Evolutionary conservation across 2,113 vertebrate genomes (phyloP).

Genomic region (Gymnocephalus cernua): DNA sequence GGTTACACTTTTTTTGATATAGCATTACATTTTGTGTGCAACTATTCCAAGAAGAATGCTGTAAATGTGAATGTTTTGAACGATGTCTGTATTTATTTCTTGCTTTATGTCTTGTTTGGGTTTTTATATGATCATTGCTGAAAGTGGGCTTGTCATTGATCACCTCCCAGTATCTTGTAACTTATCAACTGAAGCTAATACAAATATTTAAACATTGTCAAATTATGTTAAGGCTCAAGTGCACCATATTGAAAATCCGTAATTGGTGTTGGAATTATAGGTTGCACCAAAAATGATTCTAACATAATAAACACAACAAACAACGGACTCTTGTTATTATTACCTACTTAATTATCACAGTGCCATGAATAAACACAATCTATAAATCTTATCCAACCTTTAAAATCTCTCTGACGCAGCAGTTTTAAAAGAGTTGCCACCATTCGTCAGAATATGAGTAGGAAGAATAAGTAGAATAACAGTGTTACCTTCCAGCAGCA

Average conservation of each 20-base stretch:
- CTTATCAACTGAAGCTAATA: constrained; percentile 43
- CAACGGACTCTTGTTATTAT: background rate
- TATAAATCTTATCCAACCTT: background rate
- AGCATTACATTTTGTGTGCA: constrained; percentile 53
- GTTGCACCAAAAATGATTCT: constrained; percentile 46
- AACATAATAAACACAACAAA: constrained; percentile 80
- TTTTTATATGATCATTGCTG: constrained; percentile 50
- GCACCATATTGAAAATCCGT: constrained; percentile 57
- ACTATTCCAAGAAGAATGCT: constrained; percentile 55
- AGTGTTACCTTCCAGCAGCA: constrained; percentile 11
- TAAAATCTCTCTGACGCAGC: background rate
- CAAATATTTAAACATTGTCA: constrained; percentile 52
- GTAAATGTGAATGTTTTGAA: constrained; percentile 74
- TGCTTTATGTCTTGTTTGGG: constrained; percentile 38
- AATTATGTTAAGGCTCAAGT: constrained; percentile 41
- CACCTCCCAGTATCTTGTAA: constrained; percentile 44
- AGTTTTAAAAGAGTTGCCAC: constrained; percentile 5
- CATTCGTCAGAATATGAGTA: constrained; percentile 2
- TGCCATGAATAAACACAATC: background rate
- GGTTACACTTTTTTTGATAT: constrained; percentile 26
- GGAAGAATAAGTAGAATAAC: no score
- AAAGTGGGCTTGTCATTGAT: constrained; percentile 41
- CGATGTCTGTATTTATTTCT: constrained; percentile 77
- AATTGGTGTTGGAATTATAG: constrained; percentile 45
- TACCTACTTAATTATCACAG: background rate